Base-by-base conservation (phyloP, 1,140 invertebrate species). In the Aethina tumida region DNA sequence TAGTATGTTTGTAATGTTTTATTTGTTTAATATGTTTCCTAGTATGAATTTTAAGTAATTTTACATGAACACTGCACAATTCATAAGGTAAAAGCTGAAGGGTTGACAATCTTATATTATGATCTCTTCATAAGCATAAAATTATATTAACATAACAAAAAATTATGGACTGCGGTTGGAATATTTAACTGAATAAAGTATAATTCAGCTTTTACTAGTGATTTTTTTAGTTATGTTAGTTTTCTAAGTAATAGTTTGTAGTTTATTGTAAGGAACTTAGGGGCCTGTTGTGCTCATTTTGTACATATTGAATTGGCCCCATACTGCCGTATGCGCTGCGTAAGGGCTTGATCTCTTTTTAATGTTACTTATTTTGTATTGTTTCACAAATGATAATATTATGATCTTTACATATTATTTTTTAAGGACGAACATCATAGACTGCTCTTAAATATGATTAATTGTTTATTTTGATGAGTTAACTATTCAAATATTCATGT, bases 291-390 rank as follows among this genome's bases (percentile, higher is more conserved):
- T 45, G 46, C 43, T 45, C 38, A 41, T 33, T 36, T 41, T 49
- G 42, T 41, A 49, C 34, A 43, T 43, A 44, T 33, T 39, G 39
- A 39, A 24, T 43, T 49, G 41, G 48, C 43, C 47, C 39, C 43
- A 22, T 35, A 53, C 48, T 53, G 45, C 45, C 44, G 45, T 41
- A 32, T 46, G 39, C n/a, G n/a, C 39, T 46, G 35, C 32, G 39
- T 27, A 53, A 45, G 44, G 47, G 50, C 48, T 55, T 55, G 53
- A 55, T 55, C 53, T 55, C 53, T 52, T 41, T n/a, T n/a, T 53
- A 51, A 43, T 46, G 46, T 52, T 55, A 46, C 45, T 54, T 46
- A 47, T 37, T 35, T 22, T 37, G 29, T 41, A 25, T 45, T 6
- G 18, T 13, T 9, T 20, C 10, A 18, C 10, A 21, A n/a, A 18